Percentiles rank a stretch among this genome's conserved stretches.
Evolutionary conservation across 2,113 vertebrate species (phyloP).

Genomic region (Onychostruthus taczanowskii): DNA sequence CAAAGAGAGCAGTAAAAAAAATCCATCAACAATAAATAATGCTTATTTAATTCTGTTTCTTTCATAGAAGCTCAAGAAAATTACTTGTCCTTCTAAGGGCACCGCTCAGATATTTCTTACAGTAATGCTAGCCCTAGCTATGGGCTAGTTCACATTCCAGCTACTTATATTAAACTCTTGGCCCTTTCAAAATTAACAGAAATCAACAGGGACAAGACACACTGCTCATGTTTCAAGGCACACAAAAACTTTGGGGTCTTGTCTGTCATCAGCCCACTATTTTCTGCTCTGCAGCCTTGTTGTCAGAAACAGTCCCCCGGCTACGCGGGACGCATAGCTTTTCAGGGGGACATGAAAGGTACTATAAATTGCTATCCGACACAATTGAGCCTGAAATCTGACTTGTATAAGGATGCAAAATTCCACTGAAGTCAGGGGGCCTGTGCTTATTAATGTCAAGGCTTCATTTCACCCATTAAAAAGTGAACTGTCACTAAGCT

Average conservation of each 20-base stretch:
- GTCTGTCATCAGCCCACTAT: constrained; percentile 34
- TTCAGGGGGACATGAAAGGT: constrained; percentile 32
- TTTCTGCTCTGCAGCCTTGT: constrained; percentile 14
- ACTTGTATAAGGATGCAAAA: constrained; percentile 10
- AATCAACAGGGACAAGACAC: constrained; percentile 19
- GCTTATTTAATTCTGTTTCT: not conserved
- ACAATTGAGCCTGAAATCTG: constrained; percentile 41
- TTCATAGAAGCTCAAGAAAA: not conserved
- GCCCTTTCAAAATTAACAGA: constrained; percentile 7
- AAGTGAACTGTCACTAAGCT: constrained; percentile 45
- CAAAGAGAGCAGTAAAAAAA: not conserved
- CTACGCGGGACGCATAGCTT: not conserved
- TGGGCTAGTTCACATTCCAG: not conserved
- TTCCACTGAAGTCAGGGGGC: constrained; percentile 27
- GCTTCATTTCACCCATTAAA: constrained; percentile 55
- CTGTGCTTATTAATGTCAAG: constrained; percentile 46
- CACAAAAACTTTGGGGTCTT: constrained; percentile 19
- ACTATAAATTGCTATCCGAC: constrained; percentile 10
- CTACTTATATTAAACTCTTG: not conserved
- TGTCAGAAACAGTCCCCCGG: constrained; percentile 35
- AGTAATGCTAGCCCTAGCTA: not conserved
- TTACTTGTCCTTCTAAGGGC: not conserved
- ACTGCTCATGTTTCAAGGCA: constrained; percentile 23
- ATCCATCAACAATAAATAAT: not conserved
- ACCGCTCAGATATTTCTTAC: not conserved